phyloP scores from a whole-genome alignment of 2,888 invertebrate genomes.

The Uropetala carovei region DNA sequence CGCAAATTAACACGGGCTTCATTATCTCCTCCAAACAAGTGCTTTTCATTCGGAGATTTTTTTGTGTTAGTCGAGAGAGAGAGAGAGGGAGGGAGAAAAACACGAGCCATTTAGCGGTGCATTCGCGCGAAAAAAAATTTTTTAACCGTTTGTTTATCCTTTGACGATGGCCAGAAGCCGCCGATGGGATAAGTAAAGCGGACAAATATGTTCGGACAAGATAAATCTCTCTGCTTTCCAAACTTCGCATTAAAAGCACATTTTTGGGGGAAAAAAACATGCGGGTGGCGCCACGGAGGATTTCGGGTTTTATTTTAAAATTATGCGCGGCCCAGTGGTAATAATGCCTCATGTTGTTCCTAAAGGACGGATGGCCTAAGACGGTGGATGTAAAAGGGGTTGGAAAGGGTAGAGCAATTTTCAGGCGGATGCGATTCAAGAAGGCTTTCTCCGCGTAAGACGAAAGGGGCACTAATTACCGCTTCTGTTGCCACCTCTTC shows the following conservation, averaged over 20 bases:
- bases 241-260: neutral
- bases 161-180: neutral
- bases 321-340: no score
- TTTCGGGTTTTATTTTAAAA: no score
- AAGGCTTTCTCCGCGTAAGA: neutral
- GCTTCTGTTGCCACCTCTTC: neutral
- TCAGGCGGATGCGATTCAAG: slow-evolving; percentile 27
- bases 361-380: no score
- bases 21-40: slow-evolving; percentile 19
- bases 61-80: no score
- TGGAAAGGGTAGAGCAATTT: neutral
- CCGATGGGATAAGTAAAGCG: neutral
- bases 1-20: neutral
- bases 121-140: neutral
- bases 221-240: neutral
- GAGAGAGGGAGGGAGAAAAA: neutral
- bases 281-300: neutral
- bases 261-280: neutral
- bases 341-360: neutral
- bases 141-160: neutral
- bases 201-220: neutral
- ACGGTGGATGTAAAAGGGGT: neutral
- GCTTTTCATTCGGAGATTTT: slow-evolving; percentile 24
- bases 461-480: neutral
- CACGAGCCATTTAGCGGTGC: slow-evolving; percentile 27